Evolutionary conservation across 2,113 vertebrate species (phyloP), one percentile per base, ranked within the genome.

Genomic region (Nematolebias whitei): DNA sequence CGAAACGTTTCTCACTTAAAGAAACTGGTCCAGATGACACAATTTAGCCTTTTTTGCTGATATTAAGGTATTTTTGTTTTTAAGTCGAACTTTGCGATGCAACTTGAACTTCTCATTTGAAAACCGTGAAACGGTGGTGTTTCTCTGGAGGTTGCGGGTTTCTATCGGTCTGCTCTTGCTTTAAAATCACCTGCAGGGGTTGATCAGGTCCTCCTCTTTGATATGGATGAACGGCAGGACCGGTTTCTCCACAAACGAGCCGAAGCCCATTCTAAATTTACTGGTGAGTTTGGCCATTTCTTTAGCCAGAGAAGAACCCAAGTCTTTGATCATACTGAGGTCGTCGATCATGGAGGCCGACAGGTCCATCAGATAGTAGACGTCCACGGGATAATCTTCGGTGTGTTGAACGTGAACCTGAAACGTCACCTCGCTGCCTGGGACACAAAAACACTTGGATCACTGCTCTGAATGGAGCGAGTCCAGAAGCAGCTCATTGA

Each of bases 301-400:
- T 87, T 93, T 95, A 41, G 96, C 96, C 48, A 99, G 93, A 39
- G 91, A 87, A 22, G 98, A 95, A 5, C 98, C 98, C 82, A 99
- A 73, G 77, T 94, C 90, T 88, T 95, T 98, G 80, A 99, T 99
- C 76, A 78, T 96, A 15, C 90, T 59, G 79, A 99, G 92, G 81
- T 99, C 98, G 1, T 99, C 96, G 0, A 88, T 52, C 97, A 99
- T 98, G 68, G 98, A 99, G 24, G 94, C 98, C 0, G 98, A 99
- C 83, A 99, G 93, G 86, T 99, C 98, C 98, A 99, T 99, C 84
- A 99, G 92, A 88, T 99, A 99, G 89, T 99, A 99, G 51, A 99
- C 90, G 71, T 99, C 98, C 56, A 99, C 95, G 0, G 98, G 98
- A 77, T 98, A 96, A 88, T 99, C 96, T 85, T 98, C 95, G 0